Base-by-base conservation (phyloP, 2,113 vertebrate genomes). In the Origma solitaria region DNA sequence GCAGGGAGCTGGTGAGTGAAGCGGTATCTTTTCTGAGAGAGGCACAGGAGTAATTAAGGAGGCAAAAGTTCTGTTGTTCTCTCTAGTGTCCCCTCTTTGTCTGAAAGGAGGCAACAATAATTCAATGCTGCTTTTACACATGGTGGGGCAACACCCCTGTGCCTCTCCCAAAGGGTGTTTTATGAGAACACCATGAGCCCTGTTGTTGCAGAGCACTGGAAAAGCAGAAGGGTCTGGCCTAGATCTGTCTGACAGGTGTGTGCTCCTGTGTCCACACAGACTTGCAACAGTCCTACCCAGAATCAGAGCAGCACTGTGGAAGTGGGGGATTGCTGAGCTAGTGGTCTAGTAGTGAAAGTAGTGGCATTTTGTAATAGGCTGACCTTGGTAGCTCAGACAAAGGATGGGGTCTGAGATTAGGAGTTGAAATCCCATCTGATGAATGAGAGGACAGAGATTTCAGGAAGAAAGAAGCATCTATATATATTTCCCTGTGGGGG, bases 201-300 rank as follows among this genome's bases (percentile, higher is more conserved):
- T 44, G 33, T 27, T 87, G n/a, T 44, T 31, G 44, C 33, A 84
- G 51, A 71, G 17, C 30, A 17, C 30, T 58, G 47, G 42, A 72
- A 53, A 40, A 51, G 49, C 57, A 60, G 30, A 37, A 61, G 30
- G 15, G 2, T 72, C 45, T 70, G 58, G n/a, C 24, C 49, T 47
- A 1, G 1, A 21, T 53, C 28, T 3, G 1, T 14, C 50, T 54
- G 56, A 45, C 37, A 88, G 20, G 6, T 8, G 0, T 64, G 19
- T 35, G 28, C 14, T 64, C 8, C 54, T 22, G 33, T 35, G 21
- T 70, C 47, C 45, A 15, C 23, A 22, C 13, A 62, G 69, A 45
- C 20, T 44, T 8, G 2, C 23, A 62, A 2, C 9, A 54, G 45
- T 45, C 38, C 56, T 28, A 2, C 38, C 21, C 2, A 4, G 35